phyloP scores from a whole-genome alignment of 2,888 invertebrate species.

The Ochropleura plecta region DNA sequence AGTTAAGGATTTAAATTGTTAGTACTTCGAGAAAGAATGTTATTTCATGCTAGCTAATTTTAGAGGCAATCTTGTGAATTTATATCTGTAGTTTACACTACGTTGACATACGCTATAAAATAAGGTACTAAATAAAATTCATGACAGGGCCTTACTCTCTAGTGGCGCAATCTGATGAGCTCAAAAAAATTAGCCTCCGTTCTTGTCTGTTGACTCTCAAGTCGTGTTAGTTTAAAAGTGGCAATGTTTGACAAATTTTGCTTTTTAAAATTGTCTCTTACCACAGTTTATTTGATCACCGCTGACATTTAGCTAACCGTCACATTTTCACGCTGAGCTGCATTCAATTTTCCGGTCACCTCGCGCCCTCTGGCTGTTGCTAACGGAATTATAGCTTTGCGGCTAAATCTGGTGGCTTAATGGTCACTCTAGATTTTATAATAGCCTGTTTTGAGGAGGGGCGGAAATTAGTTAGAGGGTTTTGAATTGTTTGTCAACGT shows the following conservation, averaged over 20 bases:
- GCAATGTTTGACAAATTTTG: neutral
- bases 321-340: constrained; percentile 54
- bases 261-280: neutral
- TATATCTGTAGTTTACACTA: too few relatives aligned
- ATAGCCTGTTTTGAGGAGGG: constrained; percentile 27
- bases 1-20: too few relatives aligned
- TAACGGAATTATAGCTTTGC: constrained; percentile 27
- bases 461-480: neutral
- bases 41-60: too few relatives aligned
- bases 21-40: too few relatives aligned
- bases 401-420: constrained; percentile 19
- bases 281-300: constrained; percentile 19
- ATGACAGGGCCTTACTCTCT: too few relatives aligned
- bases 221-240: neutral
- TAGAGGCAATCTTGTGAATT: too few relatives aligned
- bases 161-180: too few relatives aligned
- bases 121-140: too few relatives aligned
- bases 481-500: too few relatives aligned
- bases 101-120: too few relatives aligned
- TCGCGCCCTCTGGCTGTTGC: constrained; percentile 31
- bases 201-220: neutral
- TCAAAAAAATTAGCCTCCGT: too few relatives aligned
- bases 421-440: constrained; percentile 18
- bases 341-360: constrained; percentile 64
- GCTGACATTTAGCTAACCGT: constrained; percentile 40